phyloP scores from a whole-genome alignment of 2,113 vertebrate genomes.

The Leucopternis melanops region DNA sequence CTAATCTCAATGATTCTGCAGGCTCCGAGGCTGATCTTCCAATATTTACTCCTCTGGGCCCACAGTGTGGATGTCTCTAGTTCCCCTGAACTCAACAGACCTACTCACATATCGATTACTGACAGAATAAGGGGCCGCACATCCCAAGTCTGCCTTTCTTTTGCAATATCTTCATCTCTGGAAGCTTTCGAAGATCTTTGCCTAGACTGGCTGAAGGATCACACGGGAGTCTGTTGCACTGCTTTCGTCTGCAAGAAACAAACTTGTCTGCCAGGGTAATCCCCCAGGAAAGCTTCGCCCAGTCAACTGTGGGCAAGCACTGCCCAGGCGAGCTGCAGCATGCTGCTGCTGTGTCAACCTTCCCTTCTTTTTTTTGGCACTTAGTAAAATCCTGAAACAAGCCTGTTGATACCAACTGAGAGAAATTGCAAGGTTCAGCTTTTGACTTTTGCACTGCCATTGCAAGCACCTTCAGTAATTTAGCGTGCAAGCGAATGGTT shows the following conservation, averaged over 20 bases:
- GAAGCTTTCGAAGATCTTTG: background rate
- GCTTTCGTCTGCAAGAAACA: background rate
- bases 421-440: background rate
- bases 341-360: background rate
- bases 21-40: background rate
- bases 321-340: accelerated
- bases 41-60: background rate
- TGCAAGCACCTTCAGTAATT: background rate
- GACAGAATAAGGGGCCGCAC: background rate
- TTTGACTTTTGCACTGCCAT: slow-evolving; percentile 2
- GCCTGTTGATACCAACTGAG: background rate
- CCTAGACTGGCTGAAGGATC: background rate
- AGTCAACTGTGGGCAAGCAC: background rate
- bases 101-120: background rate
- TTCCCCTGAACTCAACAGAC: background rate
- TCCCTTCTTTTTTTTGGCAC: background rate
- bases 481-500: background rate
- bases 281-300: background rate
- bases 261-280: background rate
- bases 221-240: background rate
- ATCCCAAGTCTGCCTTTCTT: background rate
- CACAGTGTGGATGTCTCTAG: background rate
- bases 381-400: background rate
- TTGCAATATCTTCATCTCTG: background rate
- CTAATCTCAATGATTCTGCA: background rate